Base-by-base conservation (phyloP, 1,140 invertebrate genomes). In the Pollicipes pollicipes region DNA sequence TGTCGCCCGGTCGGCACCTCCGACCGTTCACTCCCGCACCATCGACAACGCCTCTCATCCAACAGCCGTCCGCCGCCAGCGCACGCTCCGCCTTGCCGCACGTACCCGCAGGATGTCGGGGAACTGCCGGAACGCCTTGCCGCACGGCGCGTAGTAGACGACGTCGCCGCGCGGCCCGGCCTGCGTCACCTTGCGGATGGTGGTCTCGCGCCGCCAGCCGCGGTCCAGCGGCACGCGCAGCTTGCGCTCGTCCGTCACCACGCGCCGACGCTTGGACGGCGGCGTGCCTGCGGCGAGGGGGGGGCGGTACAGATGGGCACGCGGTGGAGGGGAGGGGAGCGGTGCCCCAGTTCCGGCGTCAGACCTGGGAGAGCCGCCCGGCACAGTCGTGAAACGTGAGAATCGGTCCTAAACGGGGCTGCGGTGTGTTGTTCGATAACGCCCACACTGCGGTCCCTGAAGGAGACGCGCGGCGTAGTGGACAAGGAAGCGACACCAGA, bases 121-220 rank as follows among this genome's bases (percentile, higher is more conserved):
- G 80, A 86, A 88, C 77, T 85, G 88, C 75, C 85, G 86, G 76
- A 90, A 86, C 71, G 85, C 86, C 78, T 87, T 87, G 27, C 90
- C 89, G 77, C 90, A 91, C 30, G 93, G 93, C 31, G 91, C 89
- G 75, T 87, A 87, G 78, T 97, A 97, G 31, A 86, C 85, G n/a
- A 96, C 92, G 77, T 91, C 90, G 32, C 90, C 90, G 75, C 88
- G 88, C 70, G 92, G 87, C 68, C 86, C 86, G 28, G 76, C 76
- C 69, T 77, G 75, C n/a, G 72, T 77, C 63, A 76, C 75, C 27
- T 73, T 72, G 21, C 76, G 68, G 68, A 76, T 94, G 67, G 91
- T 84, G 0, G 93, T 97, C 77, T 95, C 88, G 63, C 95, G 81
- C 76, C 88, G 88, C 93, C 93, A 97, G 28, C 93, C 92, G 79